Evolutionary conservation across 2,113 vertebrate species (phyloP).

Genomic region (Gasterosteus aculeatus): DNA sequence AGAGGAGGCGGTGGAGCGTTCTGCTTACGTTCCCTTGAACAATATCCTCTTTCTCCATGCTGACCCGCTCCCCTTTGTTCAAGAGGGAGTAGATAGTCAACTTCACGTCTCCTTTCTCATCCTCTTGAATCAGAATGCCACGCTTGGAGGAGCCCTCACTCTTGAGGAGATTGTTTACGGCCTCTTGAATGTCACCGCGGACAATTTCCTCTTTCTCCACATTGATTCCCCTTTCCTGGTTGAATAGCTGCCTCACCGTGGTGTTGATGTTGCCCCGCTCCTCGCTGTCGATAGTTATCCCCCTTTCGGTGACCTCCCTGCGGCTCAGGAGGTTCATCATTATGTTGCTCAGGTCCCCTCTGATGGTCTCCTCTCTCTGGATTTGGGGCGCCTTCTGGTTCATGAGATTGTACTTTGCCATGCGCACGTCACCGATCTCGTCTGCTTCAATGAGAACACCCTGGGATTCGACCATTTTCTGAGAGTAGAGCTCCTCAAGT

Average conservation of each 20-base stretch:
- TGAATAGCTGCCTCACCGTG: conserved; percentile 87
- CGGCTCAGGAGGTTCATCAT: conserved; percentile 89
- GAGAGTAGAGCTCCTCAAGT: conserved; percentile 87
- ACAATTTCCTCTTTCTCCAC: conserved; percentile 87
- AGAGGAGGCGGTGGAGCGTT: conserved; percentile 84
- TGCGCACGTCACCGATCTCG: conserved; percentile 90
- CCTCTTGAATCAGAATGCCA: conserved; percentile 92
- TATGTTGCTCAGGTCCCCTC: conserved; percentile 87
- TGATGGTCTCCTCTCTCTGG: conserved; percentile 88
- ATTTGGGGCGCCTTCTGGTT: conserved; percentile 87
- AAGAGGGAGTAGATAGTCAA: conserved; percentile 94
- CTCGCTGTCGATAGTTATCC: conserved; percentile 82
- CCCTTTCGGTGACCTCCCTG: conserved; percentile 78
- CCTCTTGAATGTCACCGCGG: conserved; percentile 88
- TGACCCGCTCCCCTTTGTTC: conserved; percentile 79
- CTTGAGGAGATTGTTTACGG: conserved; percentile 87
- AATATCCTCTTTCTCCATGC: conserved; percentile 82
- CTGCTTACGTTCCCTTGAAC: conserved; percentile 87
- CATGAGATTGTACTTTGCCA: conserved; percentile 92
- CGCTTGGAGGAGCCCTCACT: conserved; percentile 81
- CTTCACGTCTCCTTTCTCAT: conserved; percentile 90
- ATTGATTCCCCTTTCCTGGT: conserved; percentile 79
- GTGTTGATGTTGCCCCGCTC: conserved; percentile 88
- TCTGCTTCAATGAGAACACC: conserved; percentile 90
- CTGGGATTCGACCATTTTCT: conserved; percentile 89